A percentile compares a stretch with the other conserved stretches of the same genome.
phyloP scores from a whole-genome alignment of 2,113 vertebrate genomes.

The Rhabdomys dilectus region DNA sequence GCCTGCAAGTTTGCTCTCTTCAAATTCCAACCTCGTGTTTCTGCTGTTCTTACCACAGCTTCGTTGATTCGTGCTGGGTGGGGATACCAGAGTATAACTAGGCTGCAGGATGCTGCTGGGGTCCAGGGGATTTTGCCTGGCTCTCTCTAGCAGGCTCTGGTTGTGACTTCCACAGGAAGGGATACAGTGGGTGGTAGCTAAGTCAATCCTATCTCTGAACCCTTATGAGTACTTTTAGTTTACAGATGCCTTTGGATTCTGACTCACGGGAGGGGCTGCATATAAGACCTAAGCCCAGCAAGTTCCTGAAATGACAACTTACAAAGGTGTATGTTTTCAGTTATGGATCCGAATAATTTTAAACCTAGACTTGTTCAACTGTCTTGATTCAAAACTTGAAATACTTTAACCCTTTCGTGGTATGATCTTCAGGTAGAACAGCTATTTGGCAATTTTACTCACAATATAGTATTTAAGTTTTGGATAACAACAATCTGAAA shows the following conservation, averaged over 20 bases:
- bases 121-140: not conserved
- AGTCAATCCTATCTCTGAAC: not conserved
- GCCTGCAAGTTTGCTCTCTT: not conserved
- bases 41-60: not conserved
- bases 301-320: not conserved
- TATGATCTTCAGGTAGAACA: conserved; percentile 10
- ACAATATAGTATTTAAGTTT: conserved; percentile 52
- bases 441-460: not conserved
- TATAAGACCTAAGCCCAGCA: not conserved
- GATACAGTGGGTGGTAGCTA: not conserved
- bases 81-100: rapidly evolving
- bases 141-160: not conserved
- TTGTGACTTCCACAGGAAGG: not conserved
- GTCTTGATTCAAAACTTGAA: not conserved
- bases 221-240: not conserved
- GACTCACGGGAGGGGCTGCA: not conserved
- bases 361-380: conserved; percentile 17
- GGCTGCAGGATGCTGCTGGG: not conserved
- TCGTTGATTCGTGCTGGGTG: not conserved
- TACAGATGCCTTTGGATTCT: not conserved
- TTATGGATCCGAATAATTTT: not conserved
- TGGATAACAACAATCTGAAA: conserved; percentile 43
- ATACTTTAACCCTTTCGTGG: conserved; percentile 34
- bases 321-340: not conserved
- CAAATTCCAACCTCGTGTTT: not conserved